Percentiles rank a stretch among this genome's conserved stretches.
Conservation (phyloP, 1,140 invertebrate genomes). For the Bombus difficillimus region DNA sequence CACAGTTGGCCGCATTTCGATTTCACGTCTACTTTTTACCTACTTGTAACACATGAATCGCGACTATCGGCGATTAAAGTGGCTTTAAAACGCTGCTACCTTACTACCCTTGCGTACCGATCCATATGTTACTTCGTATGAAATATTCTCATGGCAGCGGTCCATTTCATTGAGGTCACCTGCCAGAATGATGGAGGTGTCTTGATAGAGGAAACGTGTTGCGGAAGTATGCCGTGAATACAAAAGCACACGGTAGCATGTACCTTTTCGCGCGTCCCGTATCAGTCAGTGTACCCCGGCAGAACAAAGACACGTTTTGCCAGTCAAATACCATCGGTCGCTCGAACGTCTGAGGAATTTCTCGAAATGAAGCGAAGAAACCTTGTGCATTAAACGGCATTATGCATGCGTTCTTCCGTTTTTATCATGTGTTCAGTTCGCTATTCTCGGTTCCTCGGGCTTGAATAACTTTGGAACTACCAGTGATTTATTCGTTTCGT, state of each 20-base stretch:
- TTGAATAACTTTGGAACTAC: background rate
- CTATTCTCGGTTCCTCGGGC: background rate
- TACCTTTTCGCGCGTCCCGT: background rate
- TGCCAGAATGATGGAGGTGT: slow-evolving; percentile 8
- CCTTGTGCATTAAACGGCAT: background rate
- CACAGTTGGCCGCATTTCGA: background rate
- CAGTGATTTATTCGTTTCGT: background rate
- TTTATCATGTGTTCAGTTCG: background rate
- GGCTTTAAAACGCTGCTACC: slow-evolving; percentile 43
- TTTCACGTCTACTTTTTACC: slow-evolving; percentile 38
- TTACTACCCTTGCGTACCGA: too few relatives aligned
- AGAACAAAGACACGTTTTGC: slow-evolving; percentile 23
- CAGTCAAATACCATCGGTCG: slow-evolving; percentile 36
- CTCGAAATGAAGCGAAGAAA: slow-evolving; percentile 1
- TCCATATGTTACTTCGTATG: slow-evolving; percentile 19
- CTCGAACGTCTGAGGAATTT: background rate
- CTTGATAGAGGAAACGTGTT: slow-evolving; percentile 74
- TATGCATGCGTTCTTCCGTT: background rate
- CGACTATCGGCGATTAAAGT: slow-evolving; percentile 55
- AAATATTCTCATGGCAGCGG: slow-evolving; percentile 41
- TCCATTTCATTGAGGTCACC: slow-evolving; percentile 27
- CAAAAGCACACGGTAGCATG: slow-evolving; percentile 42
- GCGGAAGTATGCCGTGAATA: slow-evolving; percentile 62
- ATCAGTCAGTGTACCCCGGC: background rate
- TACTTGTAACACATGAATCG: slow-evolving; percentile 30